Percentiles rank a stretch among this genome's conserved stretches.
Evolutionary conservation across 2,113 vertebrate genomes (phyloP).

Genomic region (Pachypanchax playfairii): DNA sequence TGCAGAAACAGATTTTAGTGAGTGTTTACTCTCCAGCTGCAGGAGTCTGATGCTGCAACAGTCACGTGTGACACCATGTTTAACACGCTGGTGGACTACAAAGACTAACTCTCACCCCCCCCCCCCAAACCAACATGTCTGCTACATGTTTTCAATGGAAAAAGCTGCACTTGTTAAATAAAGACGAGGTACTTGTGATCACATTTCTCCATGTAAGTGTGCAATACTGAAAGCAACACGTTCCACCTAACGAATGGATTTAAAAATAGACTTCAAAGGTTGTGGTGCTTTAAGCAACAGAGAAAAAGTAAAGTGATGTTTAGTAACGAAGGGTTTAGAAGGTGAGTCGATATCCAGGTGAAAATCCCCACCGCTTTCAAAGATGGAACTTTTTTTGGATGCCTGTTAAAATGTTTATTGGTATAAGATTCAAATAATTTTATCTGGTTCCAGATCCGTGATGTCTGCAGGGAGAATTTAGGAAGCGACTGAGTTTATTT

Average conservation of each 20-base stretch:
- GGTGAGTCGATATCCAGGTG: too few species aligned
- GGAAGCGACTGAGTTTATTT: too few species aligned
- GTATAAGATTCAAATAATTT: too few species aligned
- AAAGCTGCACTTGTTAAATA: neutral
- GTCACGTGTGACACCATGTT: slow-evolving; percentile 30
- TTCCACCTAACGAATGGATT: too few species aligned
- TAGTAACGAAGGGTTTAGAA: neutral
- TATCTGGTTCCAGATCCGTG: too few species aligned
- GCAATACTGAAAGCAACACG: neutral
- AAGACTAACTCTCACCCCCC: slow-evolving; percentile 20
- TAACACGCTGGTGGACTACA: slow-evolving; percentile 62
- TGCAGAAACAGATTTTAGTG: neutral
- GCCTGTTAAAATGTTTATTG: too few species aligned
- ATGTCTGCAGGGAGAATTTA: too few species aligned
- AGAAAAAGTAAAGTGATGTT: too few species aligned
- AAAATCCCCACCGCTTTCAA: too few species aligned
- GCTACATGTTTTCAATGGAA: neutral
- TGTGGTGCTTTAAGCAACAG: too few species aligned
- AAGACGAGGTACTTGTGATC: neutral
- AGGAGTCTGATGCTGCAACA: neutral
- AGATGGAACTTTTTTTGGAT: too few species aligned
- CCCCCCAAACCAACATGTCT: neutral
- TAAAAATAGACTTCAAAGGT: neutral
- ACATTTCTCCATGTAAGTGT: neutral
- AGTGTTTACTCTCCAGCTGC: slow-evolving; percentile 4